phyloP scores from a whole-genome alignment of 2,888 invertebrate species.

The Congeria kusceri region DNA sequence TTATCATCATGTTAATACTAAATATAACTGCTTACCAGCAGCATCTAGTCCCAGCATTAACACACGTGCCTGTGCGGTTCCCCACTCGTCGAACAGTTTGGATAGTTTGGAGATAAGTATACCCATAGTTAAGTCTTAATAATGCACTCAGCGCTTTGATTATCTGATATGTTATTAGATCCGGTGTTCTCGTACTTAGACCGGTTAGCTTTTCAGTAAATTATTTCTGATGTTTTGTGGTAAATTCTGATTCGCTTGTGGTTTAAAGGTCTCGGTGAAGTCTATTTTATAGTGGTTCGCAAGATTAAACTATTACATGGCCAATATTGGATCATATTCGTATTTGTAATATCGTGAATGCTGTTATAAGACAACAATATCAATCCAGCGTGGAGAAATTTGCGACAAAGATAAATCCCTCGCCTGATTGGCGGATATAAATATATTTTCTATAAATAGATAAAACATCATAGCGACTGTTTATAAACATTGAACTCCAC shows the following conservation, averaged over 20 bases:
- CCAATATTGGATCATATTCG: too few species aligned
- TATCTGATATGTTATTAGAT: too few species aligned
- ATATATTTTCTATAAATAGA: not conserved
- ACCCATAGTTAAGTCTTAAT: slow-evolving; percentile 35
- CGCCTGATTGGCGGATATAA: slow-evolving; percentile 21
- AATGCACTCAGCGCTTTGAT: too few species aligned
- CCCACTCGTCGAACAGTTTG: slow-evolving; percentile 49
- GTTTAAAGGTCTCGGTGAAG: too few species aligned
- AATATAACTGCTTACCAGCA: slow-evolving; percentile 76
- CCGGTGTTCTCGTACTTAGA: too few species aligned
- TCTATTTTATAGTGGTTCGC: too few species aligned
- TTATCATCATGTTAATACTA: too few species aligned
- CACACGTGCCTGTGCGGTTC: slow-evolving; percentile 73
- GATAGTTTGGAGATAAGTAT: slow-evolving; percentile 41
- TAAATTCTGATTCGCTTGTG: too few species aligned
- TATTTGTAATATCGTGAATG: not conserved
- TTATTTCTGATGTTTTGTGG: too few species aligned
- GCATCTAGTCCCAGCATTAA: slow-evolving; percentile 83
- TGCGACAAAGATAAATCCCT: not conserved
- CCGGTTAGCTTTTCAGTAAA: too few species aligned
- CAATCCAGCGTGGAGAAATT: slow-evolving; percentile 29
- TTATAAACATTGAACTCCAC: too few species aligned
- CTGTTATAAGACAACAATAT: not conserved
- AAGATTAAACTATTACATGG: too few species aligned
- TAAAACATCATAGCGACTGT: not conserved